phyloP scores from a whole-genome alignment of 1,140 invertebrate genomes.

The Plectrocnemia conspersa region DNA sequence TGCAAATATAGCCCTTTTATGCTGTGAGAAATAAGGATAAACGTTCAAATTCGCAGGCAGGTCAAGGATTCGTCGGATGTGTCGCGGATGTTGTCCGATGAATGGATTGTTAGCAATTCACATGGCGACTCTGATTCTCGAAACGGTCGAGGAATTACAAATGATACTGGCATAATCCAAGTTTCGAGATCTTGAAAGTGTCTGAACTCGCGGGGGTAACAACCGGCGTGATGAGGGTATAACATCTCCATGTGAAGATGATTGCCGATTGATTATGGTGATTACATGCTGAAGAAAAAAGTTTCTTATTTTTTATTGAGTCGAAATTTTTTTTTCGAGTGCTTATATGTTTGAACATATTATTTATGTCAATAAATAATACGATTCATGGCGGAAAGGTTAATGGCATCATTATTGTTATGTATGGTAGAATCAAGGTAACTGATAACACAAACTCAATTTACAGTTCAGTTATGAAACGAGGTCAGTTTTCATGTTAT shows the following conservation, averaged over 20 bases:
- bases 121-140: background rate
- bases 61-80: conserved; percentile 12
- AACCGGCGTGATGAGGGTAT: background rate
- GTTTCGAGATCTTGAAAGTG: background rate
- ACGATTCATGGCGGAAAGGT: no score
- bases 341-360: no score
- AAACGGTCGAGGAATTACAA: background rate
- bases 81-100: conserved; percentile 7
- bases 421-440: no score
- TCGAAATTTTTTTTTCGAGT: background rate
- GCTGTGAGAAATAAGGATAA: conserved; percentile 9
- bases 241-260: background rate
- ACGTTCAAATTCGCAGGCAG: conserved; percentile 2
- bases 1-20: no score
- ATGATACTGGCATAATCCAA: background rate
- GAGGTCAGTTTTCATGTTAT: no score
- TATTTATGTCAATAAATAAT: no score
- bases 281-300: background rate
- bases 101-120: background rate
- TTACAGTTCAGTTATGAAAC: no score
- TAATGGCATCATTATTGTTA: no score
- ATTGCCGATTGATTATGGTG: background rate
- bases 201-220: background rate
- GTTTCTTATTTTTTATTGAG: background rate
- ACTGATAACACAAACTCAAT: no score